Evolutionary conservation across 2,797 vertebrate genomes (phyloP).

Genomic region (Paguma larvata): DNA sequence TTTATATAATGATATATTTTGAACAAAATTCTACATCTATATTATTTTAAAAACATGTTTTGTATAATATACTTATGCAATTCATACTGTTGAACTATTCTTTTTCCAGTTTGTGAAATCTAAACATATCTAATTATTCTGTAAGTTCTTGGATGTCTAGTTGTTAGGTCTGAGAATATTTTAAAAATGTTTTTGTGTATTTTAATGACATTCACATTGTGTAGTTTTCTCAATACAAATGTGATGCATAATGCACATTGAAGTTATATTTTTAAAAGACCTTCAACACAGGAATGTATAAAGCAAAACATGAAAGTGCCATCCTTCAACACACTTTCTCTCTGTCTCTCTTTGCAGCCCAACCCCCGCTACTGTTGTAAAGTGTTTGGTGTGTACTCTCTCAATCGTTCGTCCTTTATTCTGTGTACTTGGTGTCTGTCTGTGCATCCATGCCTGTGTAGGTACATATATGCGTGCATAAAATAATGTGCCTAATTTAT

Average conservation of each 20-base stretch:
- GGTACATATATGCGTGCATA: neutral
- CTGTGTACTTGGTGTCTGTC: neutral
- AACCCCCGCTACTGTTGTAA: neutral
- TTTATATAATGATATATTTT: neutral
- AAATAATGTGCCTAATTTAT: neutral
- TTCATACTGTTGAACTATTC: neutral
- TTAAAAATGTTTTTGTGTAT: neutral
- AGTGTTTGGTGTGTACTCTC: neutral
- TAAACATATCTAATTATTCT: neutral
- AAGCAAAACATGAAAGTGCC: neutral
- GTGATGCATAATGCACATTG: neutral
- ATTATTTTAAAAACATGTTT: neutral
- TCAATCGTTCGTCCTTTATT: neutral
- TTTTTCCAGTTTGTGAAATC: neutral
- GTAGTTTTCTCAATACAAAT: neutral
- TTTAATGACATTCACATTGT: neutral
- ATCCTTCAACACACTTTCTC: neutral
- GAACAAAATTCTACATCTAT: neutral
- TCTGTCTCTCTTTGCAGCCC: neutral
- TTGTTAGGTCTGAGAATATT: neutral
- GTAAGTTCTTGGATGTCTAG: neutral
- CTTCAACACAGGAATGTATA: neutral
- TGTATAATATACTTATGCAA: neutral
- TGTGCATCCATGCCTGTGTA: neutral
- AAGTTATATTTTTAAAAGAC: neutral